These are phyloP conservation scores for Nannoperca australis DNA, from an alignment of 2,797 vertebrate species.

Conservation along the genomic window DNA sequence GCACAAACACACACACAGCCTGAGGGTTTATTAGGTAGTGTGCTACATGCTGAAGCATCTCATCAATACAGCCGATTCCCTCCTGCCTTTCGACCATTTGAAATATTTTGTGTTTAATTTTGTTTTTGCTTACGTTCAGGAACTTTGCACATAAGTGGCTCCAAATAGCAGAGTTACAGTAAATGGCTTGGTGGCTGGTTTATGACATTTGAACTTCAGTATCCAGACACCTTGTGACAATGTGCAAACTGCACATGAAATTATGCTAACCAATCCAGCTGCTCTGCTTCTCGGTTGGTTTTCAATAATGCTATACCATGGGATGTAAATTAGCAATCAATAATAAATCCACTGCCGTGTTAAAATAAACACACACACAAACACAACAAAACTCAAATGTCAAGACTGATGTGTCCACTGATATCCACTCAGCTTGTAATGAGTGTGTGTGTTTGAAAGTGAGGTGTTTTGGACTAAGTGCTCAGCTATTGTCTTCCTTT, in stretches of 20 bases:
- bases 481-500: conserved; percentile 16
- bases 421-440: background rate
- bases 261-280: background rate
- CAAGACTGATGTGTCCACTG: conserved; percentile 2
- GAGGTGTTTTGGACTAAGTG: background rate
- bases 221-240: conserved; percentile 2
- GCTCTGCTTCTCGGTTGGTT: background rate
- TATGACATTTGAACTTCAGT: conserved; percentile 6
- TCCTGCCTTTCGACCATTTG: background rate
- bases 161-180: background rate
- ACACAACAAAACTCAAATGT: conserved; percentile 1
- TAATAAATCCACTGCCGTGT: conserved; percentile 5
- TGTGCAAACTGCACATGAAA: conserved; percentile 13
- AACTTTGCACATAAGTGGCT: background rate
- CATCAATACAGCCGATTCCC: conserved; percentile 19
- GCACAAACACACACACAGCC: conserved; percentile 27
- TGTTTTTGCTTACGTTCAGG: background rate
- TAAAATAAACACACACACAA: conserved; percentile 1
- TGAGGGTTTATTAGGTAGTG: conserved; percentile 11
- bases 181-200: background rate
- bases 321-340: background rate
- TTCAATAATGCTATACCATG: background rate
- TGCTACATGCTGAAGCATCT: background rate
- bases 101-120: background rate
- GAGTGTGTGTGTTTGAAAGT: conserved; percentile 11